phyloP scores from a whole-genome alignment of 2,797 vertebrate genomes.

The Gymnocypris eckloni region DNA sequence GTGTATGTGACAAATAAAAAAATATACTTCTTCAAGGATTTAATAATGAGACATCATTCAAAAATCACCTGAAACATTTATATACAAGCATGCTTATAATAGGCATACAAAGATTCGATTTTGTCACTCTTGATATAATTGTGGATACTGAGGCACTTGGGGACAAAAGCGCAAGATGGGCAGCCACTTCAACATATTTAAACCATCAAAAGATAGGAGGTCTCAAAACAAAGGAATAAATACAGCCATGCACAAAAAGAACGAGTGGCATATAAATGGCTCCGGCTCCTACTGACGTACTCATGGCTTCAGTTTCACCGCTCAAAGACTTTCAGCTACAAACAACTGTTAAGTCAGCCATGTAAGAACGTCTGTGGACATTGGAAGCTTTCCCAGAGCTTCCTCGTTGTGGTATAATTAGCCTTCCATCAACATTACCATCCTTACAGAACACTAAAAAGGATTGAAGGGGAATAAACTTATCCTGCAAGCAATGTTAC shows the following conservation, averaged over 20 bases:
- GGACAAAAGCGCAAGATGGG: neutral
- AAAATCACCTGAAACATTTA: slow-evolving; percentile 22
- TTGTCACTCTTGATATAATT: neutral
- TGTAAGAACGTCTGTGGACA: slow-evolving; percentile 14
- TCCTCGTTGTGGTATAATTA: slow-evolving; percentile 53
- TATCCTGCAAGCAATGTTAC: neutral
- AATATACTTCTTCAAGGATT: neutral
- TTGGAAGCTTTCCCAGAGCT: slow-evolving; percentile 55
- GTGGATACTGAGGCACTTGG: neutral
- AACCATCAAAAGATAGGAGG: slow-evolving; percentile 5
- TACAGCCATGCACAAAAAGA: slow-evolving; percentile 13
- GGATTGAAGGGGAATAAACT: slow-evolving; percentile 6
- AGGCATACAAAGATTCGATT: neutral
- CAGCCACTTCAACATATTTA: slow-evolving; percentile 15
- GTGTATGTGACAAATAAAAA: no score
- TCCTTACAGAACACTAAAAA: slow-evolving; percentile 32
- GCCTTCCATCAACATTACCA: slow-evolving; percentile 40
- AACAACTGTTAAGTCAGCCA: slow-evolving; percentile 31
- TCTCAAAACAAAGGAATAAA: slow-evolving; percentile 14
- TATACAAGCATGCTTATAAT: neutral
- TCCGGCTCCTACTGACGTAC: slow-evolving; percentile 23
- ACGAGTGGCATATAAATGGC: slow-evolving; percentile 14
- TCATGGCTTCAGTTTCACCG: slow-evolving; percentile 24
- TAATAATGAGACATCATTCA: slow-evolving; percentile 44
- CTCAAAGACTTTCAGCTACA: slow-evolving; percentile 45